Percentiles rank a stretch among this genome's conserved stretches.
Conservation (phyloP, 2,888 invertebrate genomes). For the Cryptus armator region DNA sequence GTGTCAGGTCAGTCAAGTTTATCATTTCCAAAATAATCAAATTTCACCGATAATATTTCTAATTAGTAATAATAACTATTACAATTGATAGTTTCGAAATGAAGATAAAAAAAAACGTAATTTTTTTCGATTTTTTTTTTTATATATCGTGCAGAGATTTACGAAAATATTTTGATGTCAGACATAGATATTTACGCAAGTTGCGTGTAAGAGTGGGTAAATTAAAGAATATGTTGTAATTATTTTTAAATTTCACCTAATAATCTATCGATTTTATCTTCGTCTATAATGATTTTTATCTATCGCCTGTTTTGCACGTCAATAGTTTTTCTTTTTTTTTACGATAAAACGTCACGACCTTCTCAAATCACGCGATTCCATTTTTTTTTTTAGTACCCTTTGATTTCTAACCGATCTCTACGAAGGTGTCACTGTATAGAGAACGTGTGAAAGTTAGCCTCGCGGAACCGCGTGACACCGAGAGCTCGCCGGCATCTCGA, state of each 20-base stretch:
- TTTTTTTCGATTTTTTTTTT: no score
- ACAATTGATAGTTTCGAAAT: no score
- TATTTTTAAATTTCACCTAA: no score
- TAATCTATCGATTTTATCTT: no score
- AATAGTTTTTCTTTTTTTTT: background rate
- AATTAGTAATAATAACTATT: background rate
- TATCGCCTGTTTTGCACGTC: no score
- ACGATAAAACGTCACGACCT: background rate
- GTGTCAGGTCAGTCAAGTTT: slow-evolving; percentile 56
- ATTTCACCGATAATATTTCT: background rate
- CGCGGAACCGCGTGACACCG: slow-evolving; percentile 28
- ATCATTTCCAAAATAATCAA: background rate
- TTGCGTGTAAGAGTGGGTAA: no score
- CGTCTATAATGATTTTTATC: no score
- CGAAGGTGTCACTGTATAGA: background rate
- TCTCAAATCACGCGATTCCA: background rate
- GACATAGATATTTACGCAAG: no score
- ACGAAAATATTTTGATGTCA: no score
- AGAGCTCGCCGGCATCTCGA: slow-evolving; percentile 24
- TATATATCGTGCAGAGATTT: no score
- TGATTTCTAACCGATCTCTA: background rate
- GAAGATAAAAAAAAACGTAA: no score
- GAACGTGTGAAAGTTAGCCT: slow-evolving; percentile 12
- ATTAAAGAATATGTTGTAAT: no score
- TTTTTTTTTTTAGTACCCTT: background rate